These are phyloP conservation scores for Mobula birostris DNA, from an alignment of 2,113 vertebrate genomes.

Conservation along the genomic window DNA sequence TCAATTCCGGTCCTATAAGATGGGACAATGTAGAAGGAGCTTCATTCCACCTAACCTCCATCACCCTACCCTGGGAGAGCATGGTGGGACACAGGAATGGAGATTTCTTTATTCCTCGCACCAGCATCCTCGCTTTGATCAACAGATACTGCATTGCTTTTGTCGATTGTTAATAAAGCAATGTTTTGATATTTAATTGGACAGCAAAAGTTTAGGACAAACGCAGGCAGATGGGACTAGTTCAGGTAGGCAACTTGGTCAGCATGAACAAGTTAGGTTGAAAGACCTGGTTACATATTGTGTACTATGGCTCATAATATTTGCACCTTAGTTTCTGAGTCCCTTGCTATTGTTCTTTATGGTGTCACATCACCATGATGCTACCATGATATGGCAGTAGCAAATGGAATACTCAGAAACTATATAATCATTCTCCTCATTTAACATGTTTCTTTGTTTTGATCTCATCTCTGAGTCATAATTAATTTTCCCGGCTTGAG, in stretches of 20 bases:
- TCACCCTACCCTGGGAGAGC: background rate
- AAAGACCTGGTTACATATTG: no score
- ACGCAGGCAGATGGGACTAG: no score
- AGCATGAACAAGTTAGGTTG: no score
- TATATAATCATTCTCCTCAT: background rate
- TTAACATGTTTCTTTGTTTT: background rate
- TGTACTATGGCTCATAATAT: background rate
- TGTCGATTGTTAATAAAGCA: background rate
- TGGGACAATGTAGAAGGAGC: background rate
- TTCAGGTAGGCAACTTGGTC: no score
- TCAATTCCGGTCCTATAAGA: background rate
- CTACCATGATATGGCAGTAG: background rate
- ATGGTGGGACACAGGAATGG: background rate
- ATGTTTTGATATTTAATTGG: no score
- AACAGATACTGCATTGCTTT: background rate
- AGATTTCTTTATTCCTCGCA: background rate
- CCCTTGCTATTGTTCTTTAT: background rate
- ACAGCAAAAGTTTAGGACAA: no score
- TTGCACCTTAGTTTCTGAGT: background rate
- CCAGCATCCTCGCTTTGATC: background rate
- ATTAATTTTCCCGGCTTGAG: background rate
- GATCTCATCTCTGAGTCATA: background rate
- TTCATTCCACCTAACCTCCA: background rate
- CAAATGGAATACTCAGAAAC: background rate
- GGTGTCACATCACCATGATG: background rate